Percentiles rank a stretch among this genome's conserved stretches.
Evolutionary conservation across 2,888 invertebrate species (phyloP).

Genomic region (Drosophila silvestris): DNA sequence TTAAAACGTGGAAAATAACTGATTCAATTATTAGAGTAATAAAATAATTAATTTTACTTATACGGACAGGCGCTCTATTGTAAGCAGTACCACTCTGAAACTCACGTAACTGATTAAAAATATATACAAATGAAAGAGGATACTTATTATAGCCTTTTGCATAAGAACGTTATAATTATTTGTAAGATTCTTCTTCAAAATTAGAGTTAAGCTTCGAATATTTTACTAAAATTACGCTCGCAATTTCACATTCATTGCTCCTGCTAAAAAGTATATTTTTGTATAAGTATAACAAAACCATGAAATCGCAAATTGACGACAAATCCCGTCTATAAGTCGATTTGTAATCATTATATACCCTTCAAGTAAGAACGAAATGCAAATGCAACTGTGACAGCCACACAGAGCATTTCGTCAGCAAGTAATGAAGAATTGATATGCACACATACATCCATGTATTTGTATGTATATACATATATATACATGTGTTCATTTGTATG

Average conservation of each 20-base stretch:
- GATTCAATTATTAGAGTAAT: neutral
- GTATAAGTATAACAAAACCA: constrained; percentile 31
- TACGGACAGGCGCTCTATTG: neutral
- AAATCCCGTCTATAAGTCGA: constrained; percentile 43
- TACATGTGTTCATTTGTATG: constrained; percentile 4
- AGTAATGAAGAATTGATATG: constrained; percentile 43
- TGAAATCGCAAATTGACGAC: constrained; percentile 50
- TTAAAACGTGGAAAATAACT: neutral
- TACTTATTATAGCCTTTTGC: neutral
- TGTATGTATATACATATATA: constrained; percentile 9
- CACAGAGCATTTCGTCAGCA: constrained; percentile 56
- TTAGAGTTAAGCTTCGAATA: neutral
- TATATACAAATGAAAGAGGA: neutral
- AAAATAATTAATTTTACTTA: neutral
- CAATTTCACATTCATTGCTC: neutral
- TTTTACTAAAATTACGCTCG: neutral
- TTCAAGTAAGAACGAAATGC: constrained; percentile 34
- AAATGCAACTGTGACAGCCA: constrained; percentile 63
- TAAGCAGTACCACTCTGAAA: too few relatives aligned
- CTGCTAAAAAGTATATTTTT: neutral
- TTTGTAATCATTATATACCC: constrained; percentile 67
- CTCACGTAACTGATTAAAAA: neutral
- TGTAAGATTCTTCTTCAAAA: neutral
- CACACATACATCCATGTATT: neutral
- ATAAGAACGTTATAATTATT: neutral